These are phyloP conservation scores for Trichacis sp. DNA, from an alignment of 2,888 invertebrate genomes.

Conservation along the genomic window DNA sequence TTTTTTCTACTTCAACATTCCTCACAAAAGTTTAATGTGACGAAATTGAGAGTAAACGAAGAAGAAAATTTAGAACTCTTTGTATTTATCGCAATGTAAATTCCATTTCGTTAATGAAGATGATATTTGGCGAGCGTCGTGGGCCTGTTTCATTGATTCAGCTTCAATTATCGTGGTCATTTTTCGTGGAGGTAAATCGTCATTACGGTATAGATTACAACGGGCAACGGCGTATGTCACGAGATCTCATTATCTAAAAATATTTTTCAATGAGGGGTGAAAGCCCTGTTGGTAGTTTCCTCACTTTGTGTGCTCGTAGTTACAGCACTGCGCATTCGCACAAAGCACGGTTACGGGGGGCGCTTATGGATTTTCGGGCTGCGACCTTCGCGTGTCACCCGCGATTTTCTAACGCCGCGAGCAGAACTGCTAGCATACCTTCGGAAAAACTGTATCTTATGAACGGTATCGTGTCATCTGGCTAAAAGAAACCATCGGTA, in stretches of 20 bases:
- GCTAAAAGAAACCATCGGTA: too few relatives aligned
- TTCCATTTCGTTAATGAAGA: not conserved
- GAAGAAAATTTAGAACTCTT: not conserved
- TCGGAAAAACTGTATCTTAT: not conserved
- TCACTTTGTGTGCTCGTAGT: slow-evolving; percentile 40
- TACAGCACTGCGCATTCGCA: slow-evolving; percentile 52
- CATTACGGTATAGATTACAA: not conserved
- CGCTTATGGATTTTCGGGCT: slow-evolving; percentile 63
- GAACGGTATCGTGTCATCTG: not conserved
- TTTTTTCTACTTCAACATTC: not conserved
- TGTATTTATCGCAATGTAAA: not conserved
- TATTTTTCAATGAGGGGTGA: slow-evolving; percentile 30
- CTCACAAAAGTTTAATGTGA: not conserved
- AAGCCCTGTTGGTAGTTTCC: slow-evolving; percentile 25
- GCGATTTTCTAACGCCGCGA: slow-evolving; percentile 39
- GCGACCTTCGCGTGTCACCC: slow-evolving; percentile 56
- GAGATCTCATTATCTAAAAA: slow-evolving; percentile 31
- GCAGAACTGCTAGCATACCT: not conserved
- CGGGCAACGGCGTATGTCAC: not conserved
- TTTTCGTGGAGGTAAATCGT: not conserved
- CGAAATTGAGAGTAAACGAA: not conserved
- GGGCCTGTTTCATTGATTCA: too few relatives aligned
- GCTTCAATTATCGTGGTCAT: not conserved
- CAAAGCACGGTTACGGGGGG: slow-evolving; percentile 47
- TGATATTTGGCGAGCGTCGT: too few relatives aligned